A percentile compares a stretch with the other conserved stretches of the same genome.
Evolutionary conservation across 2,113 vertebrate genomes (phyloP).

Genomic region (Lethenteron camtschaticum): DNA sequence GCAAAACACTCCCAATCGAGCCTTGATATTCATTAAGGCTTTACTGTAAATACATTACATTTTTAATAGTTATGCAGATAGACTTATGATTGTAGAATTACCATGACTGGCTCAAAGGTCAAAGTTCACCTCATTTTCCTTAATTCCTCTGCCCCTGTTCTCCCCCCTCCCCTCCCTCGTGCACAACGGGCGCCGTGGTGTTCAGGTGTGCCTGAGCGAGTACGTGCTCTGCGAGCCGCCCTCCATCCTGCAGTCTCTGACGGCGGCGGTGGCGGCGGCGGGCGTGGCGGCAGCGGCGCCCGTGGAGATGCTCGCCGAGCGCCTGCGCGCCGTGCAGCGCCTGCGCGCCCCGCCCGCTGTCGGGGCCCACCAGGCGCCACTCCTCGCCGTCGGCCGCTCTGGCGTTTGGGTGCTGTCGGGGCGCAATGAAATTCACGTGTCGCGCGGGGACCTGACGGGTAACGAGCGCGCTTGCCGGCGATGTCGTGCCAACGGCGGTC

Average conservation of each 20-base stretch:
- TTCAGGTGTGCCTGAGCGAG: constrained; percentile 85
- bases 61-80: no score
- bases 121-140: no score
- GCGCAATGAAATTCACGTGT: constrained; percentile 71
- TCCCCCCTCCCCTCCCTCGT: no score
- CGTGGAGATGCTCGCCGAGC: constrained; percentile 65
- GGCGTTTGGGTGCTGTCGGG: constrained; percentile 89
- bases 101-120: no score
- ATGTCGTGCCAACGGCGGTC: no score
- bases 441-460: constrained; percentile 67
- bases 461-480: no score
- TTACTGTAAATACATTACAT: no score
- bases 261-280: constrained; percentile 68
- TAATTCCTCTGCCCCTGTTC: no score
- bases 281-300: constrained; percentile 60
- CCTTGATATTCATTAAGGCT: no score
- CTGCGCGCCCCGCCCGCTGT: constrained; percentile 50
- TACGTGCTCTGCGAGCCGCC: constrained; percentile 87
- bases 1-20: no score
- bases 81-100: no score
- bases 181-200: no score
- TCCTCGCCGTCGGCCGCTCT: constrained; percentile 44
- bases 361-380: constrained; percentile 42
- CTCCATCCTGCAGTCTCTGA: constrained; percentile 69
- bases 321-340: constrained; percentile 59